Conservation (phyloP, 2,888 invertebrate species). For the Drosophila macrospina region DNA sequence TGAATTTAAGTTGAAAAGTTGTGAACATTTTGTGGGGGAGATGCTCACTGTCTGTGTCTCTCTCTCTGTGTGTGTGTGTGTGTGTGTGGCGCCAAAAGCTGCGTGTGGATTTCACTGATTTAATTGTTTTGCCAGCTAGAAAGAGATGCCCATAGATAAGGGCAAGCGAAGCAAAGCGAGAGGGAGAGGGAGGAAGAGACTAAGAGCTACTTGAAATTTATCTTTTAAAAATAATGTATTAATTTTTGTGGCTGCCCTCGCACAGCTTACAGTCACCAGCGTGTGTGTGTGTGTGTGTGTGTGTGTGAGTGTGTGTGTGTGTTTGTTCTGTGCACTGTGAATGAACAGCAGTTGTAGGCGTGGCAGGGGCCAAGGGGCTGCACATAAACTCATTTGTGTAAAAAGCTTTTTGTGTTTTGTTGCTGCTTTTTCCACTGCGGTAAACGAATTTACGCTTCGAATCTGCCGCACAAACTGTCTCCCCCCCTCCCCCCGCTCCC, state of each 20-base stretch:
- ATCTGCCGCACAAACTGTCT: slow-evolving; percentile 25
- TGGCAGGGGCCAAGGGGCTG: slow-evolving; percentile 9
- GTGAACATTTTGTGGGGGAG: slow-evolving; percentile 74
- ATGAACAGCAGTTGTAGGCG: neutral
- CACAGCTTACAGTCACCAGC: slow-evolving; percentile 17
- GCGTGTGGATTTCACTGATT: slow-evolving; percentile 80
- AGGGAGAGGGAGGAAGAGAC: slow-evolving; percentile 1
- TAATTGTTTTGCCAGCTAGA: slow-evolving; percentile 70
- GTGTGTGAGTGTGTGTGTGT: slow-evolving; percentile 12
- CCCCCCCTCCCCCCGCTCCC: no score
- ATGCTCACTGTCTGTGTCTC: neutral
- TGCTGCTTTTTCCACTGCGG: slow-evolving; percentile 55
- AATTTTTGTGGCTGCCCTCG: slow-evolving; percentile 73
- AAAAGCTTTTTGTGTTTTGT: slow-evolving; percentile 72
- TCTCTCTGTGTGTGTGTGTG: neutral
- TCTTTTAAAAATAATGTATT: slow-evolving; percentile 79
- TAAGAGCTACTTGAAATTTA: slow-evolving; percentile 64
- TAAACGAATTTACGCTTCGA: slow-evolving; percentile 76
- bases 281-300: slow-evolving; percentile 8
- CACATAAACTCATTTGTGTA: slow-evolving; percentile 77
- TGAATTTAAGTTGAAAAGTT: slow-evolving; percentile 80
- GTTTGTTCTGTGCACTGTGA: neutral
- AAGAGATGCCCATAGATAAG: slow-evolving; percentile 9
- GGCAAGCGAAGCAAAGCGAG: slow-evolving; percentile 2
- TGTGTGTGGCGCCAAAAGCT: slow-evolving; percentile 52